Evolutionary conservation across 2,888 invertebrate genomes (phyloP), one percentile per base, ranked within the genome.

Genomic region (Yponomeuta sedellus): DNA sequence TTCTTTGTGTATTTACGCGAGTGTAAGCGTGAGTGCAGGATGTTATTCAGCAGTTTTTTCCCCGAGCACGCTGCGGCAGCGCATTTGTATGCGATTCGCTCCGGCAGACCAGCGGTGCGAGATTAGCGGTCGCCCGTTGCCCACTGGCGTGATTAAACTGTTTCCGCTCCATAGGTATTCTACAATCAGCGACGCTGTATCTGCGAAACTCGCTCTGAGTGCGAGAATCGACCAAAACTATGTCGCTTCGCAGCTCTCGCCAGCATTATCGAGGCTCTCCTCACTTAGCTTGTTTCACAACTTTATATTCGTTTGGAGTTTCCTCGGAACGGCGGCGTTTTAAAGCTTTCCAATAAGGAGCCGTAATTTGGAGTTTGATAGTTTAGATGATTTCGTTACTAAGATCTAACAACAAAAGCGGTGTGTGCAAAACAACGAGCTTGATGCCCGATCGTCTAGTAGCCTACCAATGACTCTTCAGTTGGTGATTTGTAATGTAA

Each of bases 31-130:
- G 80, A 77, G 73, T 73, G 78, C 79, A 80, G 81, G 80, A 82
- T 82, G 82, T 88, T 87, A 86, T 83, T 85, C 85, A 86, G 85
- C 84, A 84, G 81, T 88, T 88, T 88, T 25, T 87, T 88, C 80
- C 82, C 71, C 72, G 74, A 75, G 74, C 77, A 77, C 58, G 20
- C 58, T 34, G 44, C 16, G 64, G 64, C 34, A 58, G 75, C 77
- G 82, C 83, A 86, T 88, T 88, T 87, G 86, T 88, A 87, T 88
- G 85, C 85, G 82, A 84, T 88, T 82, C 86, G 85, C 83, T 84
- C 77, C 79, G 81, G 82, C 80, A 82, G 28, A 75, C 76, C 80
- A 81, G 78, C 80, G 81, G 75, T 77, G 81, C 79, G 81, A 85
- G 84, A 88, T 88, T 86, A 86, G 85, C 82, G 82, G 78, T 79